Evolutionary conservation across 2,113 vertebrate genomes (phyloP).

Genomic region (Lonchura striata): DNA sequence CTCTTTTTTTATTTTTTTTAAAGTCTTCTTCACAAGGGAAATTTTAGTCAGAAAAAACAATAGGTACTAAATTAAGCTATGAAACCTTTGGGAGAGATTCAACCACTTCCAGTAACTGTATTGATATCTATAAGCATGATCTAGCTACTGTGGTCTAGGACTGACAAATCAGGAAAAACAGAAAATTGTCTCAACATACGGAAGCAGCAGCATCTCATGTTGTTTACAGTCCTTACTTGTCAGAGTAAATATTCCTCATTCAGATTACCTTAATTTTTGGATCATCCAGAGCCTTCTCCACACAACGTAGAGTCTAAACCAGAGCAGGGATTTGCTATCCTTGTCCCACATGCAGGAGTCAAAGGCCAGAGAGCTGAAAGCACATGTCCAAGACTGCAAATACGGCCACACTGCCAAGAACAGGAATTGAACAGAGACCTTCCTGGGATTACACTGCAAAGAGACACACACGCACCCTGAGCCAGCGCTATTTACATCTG

Average conservation of each 20-base stretch:
- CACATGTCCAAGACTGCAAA: background rate
- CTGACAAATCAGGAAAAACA: background rate
- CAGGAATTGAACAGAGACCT: background rate
- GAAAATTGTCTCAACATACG: background rate
- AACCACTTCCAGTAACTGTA: background rate
- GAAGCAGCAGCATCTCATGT: fast-evolving
- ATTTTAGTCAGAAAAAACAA: slow-evolving; percentile 17
- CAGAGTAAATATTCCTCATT: background rate
- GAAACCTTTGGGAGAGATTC: background rate
- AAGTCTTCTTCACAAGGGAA: background rate
- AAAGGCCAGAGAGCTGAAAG: background rate
- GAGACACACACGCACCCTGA: fast-evolving
- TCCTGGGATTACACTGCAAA: background rate
- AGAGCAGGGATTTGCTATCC: background rate
- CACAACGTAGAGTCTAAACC: fast-evolving
- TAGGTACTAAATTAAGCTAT: background rate
- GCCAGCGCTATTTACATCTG: background rate
- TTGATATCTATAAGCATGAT: background rate
- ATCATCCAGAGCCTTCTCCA: background rate
- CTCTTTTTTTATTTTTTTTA: background rate
- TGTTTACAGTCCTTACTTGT: background rate
- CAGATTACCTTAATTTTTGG: background rate
- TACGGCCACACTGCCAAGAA: background rate
- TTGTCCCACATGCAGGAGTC: background rate
- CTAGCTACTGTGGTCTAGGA: background rate